These are phyloP conservation scores for Drosophila neotestacea DNA, from an alignment of 2,888 invertebrate species.

Conservation along the genomic window DNA sequence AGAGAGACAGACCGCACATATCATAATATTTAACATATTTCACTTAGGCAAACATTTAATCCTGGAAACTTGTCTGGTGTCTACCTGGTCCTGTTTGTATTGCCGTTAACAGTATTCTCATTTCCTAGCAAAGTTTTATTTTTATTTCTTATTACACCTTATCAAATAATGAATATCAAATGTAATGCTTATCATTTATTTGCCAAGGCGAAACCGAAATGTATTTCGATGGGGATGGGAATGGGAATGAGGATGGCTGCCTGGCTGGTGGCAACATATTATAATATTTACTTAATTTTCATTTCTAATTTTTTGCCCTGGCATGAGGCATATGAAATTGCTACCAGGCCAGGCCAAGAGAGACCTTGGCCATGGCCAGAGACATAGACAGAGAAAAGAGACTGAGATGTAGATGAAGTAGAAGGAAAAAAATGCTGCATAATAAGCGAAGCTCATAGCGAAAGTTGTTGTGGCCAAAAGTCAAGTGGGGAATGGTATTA, in stretches of 20 bases:
- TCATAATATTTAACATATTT: conserved; percentile 80
- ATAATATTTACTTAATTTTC: conserved; percentile 82
- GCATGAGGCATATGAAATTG: conserved; percentile 70
- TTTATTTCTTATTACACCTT: conserved; percentile 77
- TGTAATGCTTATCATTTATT: conserved; percentile 82
- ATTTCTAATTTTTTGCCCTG: conserved; percentile 71
- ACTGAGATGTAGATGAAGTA: not conserved
- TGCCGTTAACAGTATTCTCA: conserved; percentile 62
- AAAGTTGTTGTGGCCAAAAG: conserved; percentile 60
- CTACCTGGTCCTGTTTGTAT: not conserved
- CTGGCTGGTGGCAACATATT: conserved; percentile 69
- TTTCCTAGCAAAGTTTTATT: conserved; percentile 76
- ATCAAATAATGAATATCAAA: conserved; percentile 82
- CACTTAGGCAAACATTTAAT: conserved; percentile 80
- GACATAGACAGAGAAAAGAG: conserved; percentile 4
- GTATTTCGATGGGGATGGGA: conserved; percentile 31
- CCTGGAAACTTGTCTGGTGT: conserved; percentile 62
- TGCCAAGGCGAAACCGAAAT: conserved; percentile 65
- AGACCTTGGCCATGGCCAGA: conserved; percentile 52
- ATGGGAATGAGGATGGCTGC: not conserved
- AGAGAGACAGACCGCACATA: conserved; percentile 55
- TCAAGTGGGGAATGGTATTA: conserved; percentile 42
- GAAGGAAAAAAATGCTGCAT: conserved; percentile 65
- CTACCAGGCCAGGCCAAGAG: conserved; percentile 39
- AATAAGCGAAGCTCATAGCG: conserved; percentile 69